phyloP scores from a whole-genome alignment of 2,113 vertebrate genomes.

The Nettapus auritus region DNA sequence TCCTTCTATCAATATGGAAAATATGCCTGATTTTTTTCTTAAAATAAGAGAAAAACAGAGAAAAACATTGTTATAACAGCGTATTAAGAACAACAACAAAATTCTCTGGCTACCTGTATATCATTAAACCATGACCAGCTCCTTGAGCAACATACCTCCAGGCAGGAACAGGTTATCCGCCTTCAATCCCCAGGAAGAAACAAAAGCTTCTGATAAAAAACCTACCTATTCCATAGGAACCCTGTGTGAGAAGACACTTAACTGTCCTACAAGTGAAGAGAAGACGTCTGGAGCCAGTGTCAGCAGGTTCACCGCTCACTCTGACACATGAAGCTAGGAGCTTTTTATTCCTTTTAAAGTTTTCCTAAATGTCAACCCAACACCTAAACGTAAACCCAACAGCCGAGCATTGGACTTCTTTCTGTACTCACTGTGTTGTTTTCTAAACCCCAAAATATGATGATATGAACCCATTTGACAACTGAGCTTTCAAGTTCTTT shows the following conservation, averaged over 20 bases:
- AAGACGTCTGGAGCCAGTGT: not conserved
- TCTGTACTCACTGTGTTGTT: not conserved
- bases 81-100: not conserved
- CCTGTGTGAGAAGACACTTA: not conserved
- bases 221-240: not conserved
- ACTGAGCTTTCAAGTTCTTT: not conserved
- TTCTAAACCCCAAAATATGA: not conserved
- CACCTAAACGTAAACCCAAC: not conserved
- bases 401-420: not conserved
- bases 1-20: not conserved
- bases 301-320: not conserved
- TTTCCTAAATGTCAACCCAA: not conserved
- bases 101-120: not conserved
- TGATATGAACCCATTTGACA: not conserved
- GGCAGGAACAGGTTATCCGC: not conserved
- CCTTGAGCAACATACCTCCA: not conserved
- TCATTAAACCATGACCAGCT: not conserved
- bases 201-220: not conserved
- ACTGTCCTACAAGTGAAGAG: not conserved
- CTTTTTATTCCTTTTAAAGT: not conserved
- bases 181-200: not conserved
- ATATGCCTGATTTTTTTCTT: not conserved
- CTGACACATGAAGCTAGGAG: rapidly evolving
- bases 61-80: not conserved
- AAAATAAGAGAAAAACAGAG: not conserved